Evolutionary conservation across 2,888 invertebrate species (phyloP).

Genomic region (Callosobruchus maculatus): DNA sequence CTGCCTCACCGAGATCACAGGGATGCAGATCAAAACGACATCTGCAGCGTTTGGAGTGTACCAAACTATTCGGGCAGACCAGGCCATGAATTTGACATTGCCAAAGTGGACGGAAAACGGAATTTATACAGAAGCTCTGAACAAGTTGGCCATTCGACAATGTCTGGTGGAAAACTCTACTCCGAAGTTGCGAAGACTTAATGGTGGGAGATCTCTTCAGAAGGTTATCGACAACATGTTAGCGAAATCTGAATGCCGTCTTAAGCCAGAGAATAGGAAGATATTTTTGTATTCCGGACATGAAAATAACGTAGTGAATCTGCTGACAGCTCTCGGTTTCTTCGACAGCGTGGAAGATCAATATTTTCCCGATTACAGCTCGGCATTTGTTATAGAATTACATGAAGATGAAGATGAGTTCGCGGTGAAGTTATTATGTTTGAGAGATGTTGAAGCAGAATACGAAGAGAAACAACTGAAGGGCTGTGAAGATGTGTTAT

Average conservation of each 20-base stretch:
- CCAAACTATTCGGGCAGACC: slow-evolving; percentile 43
- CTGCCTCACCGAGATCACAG: slow-evolving; percentile 35
- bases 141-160: slow-evolving; percentile 42
- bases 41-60: slow-evolving; percentile 34
- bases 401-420: slow-evolving; percentile 32
- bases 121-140: slow-evolving; percentile 41
- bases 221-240: slow-evolving; percentile 37
- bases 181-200: slow-evolving; percentile 42
- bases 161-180: slow-evolving; percentile 47
- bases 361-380: slow-evolving; percentile 44
- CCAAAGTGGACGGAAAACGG: slow-evolving; percentile 46
- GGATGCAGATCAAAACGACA: slow-evolving; percentile 29
- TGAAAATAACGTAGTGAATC: slow-evolving; percentile 55
- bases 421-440: slow-evolving; percentile 30
- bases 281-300: slow-evolving; percentile 55
- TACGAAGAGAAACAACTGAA: slow-evolving; percentile 33
- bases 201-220: slow-evolving; percentile 46
- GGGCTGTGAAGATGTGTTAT: slow-evolving; percentile 36
- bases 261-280: slow-evolving; percentile 35
- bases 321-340: slow-evolving; percentile 51
- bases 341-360: slow-evolving; percentile 38
- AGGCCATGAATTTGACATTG: slow-evolving; percentile 41
- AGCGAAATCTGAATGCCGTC: slow-evolving; percentile 24
- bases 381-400: slow-evolving; percentile 41
- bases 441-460: slow-evolving; percentile 30